These are phyloP conservation scores for Apodemia mormo DNA, from an alignment of 2,888 invertebrate genomes.

Conservation along the genomic window DNA sequence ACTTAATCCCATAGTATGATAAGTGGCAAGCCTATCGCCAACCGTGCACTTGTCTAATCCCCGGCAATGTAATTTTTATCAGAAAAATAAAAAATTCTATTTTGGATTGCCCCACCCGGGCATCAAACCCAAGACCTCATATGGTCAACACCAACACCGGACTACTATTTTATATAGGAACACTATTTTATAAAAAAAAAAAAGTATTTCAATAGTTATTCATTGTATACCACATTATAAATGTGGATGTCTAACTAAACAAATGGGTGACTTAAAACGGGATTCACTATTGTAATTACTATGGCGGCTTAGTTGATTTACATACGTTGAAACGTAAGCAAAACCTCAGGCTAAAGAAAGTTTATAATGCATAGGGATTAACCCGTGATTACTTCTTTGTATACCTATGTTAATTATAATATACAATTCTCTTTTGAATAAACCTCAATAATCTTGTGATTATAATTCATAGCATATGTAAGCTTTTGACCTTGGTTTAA, in stretches of 20 bases:
- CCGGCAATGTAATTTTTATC: too few relatives aligned
- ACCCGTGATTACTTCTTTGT: background rate
- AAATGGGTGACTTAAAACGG: background rate
- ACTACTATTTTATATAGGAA: too few relatives aligned
- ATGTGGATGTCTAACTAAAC: background rate
- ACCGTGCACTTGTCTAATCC: too few relatives aligned
- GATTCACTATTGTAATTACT: conserved; percentile 1
- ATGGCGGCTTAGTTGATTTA: background rate
- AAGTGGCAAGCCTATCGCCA: too few relatives aligned
- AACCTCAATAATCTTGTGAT: background rate
- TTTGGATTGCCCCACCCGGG: too few relatives aligned
- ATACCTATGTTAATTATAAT: conserved; percentile 6
- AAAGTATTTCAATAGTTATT: background rate
- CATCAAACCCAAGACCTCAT: too few relatives aligned
- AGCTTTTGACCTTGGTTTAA: conserved; percentile 20
- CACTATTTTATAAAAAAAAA: too few relatives aligned
- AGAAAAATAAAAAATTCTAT: too few relatives aligned
- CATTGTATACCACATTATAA: background rate
- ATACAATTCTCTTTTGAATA: conserved; percentile 14
- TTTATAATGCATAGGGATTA: conserved; percentile 1
- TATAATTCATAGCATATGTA: conserved; percentile 11
- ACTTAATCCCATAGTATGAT: too few relatives aligned
- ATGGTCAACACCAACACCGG: too few relatives aligned
- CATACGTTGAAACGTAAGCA: conserved; percentile 10
- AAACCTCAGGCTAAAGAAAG: conserved; percentile 11